Percentiles rank a stretch among this genome's conserved stretches.
Evolutionary conservation across 2,888 invertebrate species (phyloP).

Genomic region (Orthosia gothica): DNA sequence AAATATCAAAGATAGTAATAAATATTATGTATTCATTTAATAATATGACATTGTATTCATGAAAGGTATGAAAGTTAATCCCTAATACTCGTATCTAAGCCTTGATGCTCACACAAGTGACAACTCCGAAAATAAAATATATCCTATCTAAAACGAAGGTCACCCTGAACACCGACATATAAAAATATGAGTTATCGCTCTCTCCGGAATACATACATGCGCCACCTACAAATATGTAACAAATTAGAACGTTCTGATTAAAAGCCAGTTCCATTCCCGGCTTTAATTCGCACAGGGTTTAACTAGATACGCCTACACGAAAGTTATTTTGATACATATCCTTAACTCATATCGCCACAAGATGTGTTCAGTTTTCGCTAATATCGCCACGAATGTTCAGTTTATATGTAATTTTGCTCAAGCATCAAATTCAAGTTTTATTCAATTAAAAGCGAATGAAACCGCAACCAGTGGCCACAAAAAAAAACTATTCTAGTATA

Average conservation of each 20-base stretch:
- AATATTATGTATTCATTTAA: no score
- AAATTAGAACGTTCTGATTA: constrained; percentile 36
- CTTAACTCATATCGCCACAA: background rate
- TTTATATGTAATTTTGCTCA: no score
- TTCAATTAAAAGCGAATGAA: no score
- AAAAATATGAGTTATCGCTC: constrained; percentile 45
- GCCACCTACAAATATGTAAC: constrained; percentile 27
- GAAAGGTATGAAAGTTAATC: background rate
- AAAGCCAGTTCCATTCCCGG: constrained; percentile 15
- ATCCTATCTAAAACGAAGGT: constrained; percentile 14
- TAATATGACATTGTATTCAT: no score
- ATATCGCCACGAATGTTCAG: no score
- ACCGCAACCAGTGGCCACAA: no score
- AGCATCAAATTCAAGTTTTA: no score
- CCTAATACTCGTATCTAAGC: background rate
- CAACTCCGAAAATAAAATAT: background rate
- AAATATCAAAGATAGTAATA: no score
- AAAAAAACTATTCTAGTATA: no score
- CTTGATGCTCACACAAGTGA: background rate
- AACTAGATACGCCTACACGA: background rate
- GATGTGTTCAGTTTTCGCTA: no score
- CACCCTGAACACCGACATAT: constrained; percentile 12
- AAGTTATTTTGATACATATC: background rate
- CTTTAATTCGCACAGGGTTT: constrained; percentile 9
- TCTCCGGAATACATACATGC: constrained; percentile 15